These are phyloP conservation scores for Mormyrus proboscirostris DNA, from an alignment of 2,797 vertebrate genomes.

Conservation along the genomic window DNA sequence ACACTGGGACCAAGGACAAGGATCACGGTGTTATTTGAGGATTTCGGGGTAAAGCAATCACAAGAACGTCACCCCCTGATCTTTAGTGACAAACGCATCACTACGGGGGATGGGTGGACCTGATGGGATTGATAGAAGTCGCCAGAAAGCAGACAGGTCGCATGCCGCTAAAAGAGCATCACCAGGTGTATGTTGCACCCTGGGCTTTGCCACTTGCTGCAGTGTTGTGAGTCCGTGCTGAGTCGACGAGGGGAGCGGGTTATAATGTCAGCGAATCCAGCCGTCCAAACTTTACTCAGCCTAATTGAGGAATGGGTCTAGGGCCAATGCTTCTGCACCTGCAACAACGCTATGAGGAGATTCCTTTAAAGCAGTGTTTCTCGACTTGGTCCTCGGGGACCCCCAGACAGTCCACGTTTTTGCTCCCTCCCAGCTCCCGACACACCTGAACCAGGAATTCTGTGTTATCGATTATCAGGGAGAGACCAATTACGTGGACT, in stretches of 20 bases:
- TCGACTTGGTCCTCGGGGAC: too few relatives aligned
- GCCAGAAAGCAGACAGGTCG: neutral
- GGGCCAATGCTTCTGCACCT: neutral
- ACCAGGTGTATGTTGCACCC: neutral
- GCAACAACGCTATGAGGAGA: neutral
- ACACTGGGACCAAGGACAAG: neutral
- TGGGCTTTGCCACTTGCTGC: neutral
- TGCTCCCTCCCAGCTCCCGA: neutral
- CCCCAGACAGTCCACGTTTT: too few relatives aligned
- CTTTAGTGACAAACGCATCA: neutral
- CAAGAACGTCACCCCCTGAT: neutral
- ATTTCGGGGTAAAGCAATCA: neutral
- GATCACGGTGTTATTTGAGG: neutral
- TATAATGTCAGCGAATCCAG: neutral
- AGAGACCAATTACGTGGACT: neutral
- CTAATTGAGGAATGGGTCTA: conserved; percentile 10
- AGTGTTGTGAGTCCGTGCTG: neutral
- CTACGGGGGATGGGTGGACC: neutral
- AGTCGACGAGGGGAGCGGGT: too few relatives aligned
- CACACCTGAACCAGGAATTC: neutral
- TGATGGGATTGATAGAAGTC: neutral
- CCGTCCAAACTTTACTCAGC: neutral
- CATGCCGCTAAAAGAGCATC: neutral
- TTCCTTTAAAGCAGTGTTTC: neutral
- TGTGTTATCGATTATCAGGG: neutral